Evolutionary conservation across 2,888 invertebrate species (phyloP).

Genomic region (Teinopalpus imperialis): DNA sequence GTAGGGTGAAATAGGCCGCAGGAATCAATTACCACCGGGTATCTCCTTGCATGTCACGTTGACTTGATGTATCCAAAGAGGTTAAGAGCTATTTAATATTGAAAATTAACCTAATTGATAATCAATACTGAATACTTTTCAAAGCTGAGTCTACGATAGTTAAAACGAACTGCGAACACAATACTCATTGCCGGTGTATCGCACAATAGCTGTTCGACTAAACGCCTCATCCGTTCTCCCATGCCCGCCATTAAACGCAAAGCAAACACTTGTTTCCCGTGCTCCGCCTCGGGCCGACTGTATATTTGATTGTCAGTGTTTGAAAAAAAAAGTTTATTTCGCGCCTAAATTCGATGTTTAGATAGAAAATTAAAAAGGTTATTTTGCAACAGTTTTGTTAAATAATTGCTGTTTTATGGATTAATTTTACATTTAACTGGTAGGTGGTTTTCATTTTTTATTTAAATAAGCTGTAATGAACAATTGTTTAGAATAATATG

Average conservation of each 20-base stretch:
- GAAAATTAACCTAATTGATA: not conserved
- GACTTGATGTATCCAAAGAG: too few species aligned
- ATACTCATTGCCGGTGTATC: slow-evolving; percentile 8
- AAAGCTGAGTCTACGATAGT: slow-evolving; percentile 6
- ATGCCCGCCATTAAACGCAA: slow-evolving; percentile 28
- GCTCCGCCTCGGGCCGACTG: slow-evolving; percentile 38
- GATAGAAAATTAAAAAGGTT: slow-evolving; percentile 8
- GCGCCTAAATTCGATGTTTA: slow-evolving; percentile 36
- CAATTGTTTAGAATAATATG: too few species aligned
- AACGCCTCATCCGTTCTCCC: slow-evolving; percentile 25
- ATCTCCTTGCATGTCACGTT: too few species aligned
- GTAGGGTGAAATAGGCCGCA: too few species aligned
- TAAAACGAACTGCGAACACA: slow-evolving; percentile 11
- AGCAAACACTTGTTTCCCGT: slow-evolving; percentile 50
- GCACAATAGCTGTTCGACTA: slow-evolving; percentile 24
- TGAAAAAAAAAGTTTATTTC: slow-evolving; percentile 39
- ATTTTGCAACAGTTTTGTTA: not conserved
- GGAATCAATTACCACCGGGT: too few species aligned
- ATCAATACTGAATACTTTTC: not conserved
- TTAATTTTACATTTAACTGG: slow-evolving; percentile 8
- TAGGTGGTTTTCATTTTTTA: not conserved
- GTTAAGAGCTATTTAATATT: too few species aligned
- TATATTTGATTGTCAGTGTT: slow-evolving; percentile 43
- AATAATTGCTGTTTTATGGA: slow-evolving; percentile 7
- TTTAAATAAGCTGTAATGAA: too few species aligned